Evolutionary conservation across 2,113 vertebrate species (phyloP), one percentile per base, ranked within the genome.

Genomic region (Herpetotheres cachinnans): DNA sequence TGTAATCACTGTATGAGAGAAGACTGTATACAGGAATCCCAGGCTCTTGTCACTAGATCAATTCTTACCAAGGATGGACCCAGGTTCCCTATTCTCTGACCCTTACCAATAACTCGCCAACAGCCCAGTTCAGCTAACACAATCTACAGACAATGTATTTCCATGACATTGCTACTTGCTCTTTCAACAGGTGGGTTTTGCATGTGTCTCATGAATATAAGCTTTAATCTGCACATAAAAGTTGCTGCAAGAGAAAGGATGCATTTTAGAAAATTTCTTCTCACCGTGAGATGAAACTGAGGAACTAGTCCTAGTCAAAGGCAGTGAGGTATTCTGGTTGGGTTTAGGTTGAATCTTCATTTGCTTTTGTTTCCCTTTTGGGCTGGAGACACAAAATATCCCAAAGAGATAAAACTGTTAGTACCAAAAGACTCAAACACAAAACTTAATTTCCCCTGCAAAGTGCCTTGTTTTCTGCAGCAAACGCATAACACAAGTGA

Each of bases 311-410:
- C 98, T 98, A 49, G 98, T 97, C 96, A 98, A 97, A 97, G 98
- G 98, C 96, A 98, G 95, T 97, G 98, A 98, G 97, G 98, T 98
- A 98, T 98, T 99, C 95, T 97, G 97, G 95, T 97, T 98, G 82
- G 96, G 97, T 98, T 99, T 99, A 88, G 98, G 98, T 82, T 98
- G 97, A 80, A 97, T 97, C 98, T 98, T 99, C 94, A 98, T 97
- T 97, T 98, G 98, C 96, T 99, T 99, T 96, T 99, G 98, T 96
- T 99, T 99, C 93, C 98, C 98, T 98, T 99, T 99, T 30, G 99
- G 98, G 91, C 99, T 99, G 89, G 40, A 98, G 69, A 92, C 54
- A 90, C 72, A 93, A 94, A 97, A 95, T 29, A 96, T 9, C n/a
- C 87, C 94, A 16, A 55, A 93, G 54, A 88, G 32, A 82, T 7